Conservation (phyloP, 2,113 vertebrate species). For the Malurus melanocephalus region DNA sequence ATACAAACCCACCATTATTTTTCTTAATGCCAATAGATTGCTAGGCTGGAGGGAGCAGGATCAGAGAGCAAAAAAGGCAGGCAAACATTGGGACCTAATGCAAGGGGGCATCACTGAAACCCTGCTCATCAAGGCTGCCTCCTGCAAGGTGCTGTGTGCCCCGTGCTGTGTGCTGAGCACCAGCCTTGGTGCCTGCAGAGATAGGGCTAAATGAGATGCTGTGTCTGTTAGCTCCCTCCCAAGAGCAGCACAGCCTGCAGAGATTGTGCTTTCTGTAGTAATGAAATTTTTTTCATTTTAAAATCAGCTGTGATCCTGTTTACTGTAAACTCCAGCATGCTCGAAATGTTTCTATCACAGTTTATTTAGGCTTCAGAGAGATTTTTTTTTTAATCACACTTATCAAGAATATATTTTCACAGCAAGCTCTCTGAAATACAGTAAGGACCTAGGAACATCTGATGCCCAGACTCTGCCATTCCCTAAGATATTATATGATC, state of each 20-base stretch:
- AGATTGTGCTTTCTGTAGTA: constrained; percentile 12
- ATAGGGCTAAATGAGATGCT: neutral
- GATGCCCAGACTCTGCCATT: constrained; percentile 26
- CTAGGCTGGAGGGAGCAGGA: neutral
- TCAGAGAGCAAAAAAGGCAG: neutral
- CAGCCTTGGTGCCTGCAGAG: neutral
- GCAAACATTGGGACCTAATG: accelerated
- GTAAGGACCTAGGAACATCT: constrained; percentile 39
- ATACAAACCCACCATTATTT: neutral
- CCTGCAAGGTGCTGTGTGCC: neutral
- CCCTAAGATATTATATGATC: constrained; percentile 8
- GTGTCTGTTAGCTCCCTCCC: constrained; percentile 13
- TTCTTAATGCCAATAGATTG: neutral
- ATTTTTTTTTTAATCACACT: constrained; percentile 18
- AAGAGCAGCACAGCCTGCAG: constrained; percentile 4
- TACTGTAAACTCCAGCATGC: constrained; percentile 37
- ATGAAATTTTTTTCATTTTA: constrained; percentile 13
- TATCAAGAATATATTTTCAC: constrained; percentile 56
- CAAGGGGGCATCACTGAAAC: neutral
- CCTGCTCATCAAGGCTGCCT: neutral
- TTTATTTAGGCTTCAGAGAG: constrained; percentile 30
- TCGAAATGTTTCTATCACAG: constrained; percentile 30
- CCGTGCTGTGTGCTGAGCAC: neutral
- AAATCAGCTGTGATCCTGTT: constrained; percentile 43
- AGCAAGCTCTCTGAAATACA: constrained; percentile 29